A percentile compares a stretch with the other conserved stretches of the same genome.
phyloP scores from a whole-genome alignment of 2,113 vertebrate species.

The Fukomys damarensis region DNA sequence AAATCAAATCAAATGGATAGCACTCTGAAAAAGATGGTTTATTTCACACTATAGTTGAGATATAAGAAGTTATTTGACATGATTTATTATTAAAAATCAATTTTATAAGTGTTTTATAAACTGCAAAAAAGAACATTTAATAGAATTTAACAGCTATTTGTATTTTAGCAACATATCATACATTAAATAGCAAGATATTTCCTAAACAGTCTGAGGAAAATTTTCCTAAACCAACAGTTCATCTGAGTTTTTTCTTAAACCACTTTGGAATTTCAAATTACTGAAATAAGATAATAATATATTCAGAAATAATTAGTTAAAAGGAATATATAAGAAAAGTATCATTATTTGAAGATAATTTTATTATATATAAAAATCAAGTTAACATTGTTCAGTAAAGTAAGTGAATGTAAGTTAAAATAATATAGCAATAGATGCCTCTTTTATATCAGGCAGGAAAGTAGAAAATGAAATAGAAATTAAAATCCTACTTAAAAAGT shows the following conservation, averaged over 20 bases:
- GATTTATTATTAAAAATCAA: neutral
- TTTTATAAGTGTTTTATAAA: slow-evolving; percentile 44
- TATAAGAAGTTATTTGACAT: neutral
- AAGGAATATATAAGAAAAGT: slow-evolving; percentile 4
- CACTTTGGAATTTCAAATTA: neutral
- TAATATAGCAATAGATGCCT: neutral
- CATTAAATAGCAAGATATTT: neutral
- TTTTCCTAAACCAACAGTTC: slow-evolving; percentile 24
- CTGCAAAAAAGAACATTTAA: neutral
- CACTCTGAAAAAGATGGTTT: neutral
- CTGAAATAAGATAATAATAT: neutral
- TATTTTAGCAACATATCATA: neutral
- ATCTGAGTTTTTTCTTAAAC: neutral
- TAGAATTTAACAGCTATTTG: neutral
- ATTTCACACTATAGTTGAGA: neutral
- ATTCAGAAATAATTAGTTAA: neutral
- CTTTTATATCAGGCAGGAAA: neutral
- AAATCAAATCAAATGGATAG: neutral
- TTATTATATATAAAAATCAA: neutral
- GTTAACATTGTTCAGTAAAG: neutral
- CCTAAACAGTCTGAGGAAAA: neutral
- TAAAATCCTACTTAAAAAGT: neutral
- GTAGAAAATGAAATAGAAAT: neutral
- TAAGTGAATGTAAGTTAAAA: neutral
- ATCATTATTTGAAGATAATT: neutral